These are phyloP conservation scores for Volucella zonaria DNA, from an alignment of 2,888 invertebrate species.

Conservation along the genomic window DNA sequence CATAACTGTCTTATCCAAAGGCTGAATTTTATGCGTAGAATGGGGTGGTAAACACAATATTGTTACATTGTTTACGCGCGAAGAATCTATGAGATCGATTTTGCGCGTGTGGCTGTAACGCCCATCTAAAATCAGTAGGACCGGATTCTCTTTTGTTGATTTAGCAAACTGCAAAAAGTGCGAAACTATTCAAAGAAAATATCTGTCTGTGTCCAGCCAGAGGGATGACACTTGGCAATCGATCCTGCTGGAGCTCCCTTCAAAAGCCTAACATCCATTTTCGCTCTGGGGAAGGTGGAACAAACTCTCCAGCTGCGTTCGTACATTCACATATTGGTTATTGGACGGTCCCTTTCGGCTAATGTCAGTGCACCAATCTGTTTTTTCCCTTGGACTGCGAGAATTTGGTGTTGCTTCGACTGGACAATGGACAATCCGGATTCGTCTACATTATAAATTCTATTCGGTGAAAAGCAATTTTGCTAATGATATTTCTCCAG, in stretches of 20 bases:
- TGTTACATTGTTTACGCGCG: background rate
- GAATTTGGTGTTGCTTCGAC: too few relatives aligned
- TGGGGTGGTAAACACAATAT: background rate
- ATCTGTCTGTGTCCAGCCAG: background rate
- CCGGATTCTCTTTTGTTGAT: background rate
- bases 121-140: background rate
- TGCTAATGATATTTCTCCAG: too few relatives aligned
- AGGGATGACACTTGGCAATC: too few relatives aligned
- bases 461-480: too few relatives aligned
- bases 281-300: conserved; percentile 13
- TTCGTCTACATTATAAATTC: too few relatives aligned
- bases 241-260: too few relatives aligned
- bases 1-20: conserved; percentile 8
- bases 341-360: conserved; percentile 4
- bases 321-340: conserved; percentile 10
- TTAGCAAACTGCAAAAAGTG: background rate
- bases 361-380: too few relatives aligned
- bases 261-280: background rate
- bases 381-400: too few relatives aligned
- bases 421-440: too few relatives aligned
- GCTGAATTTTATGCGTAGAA: background rate
- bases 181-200: background rate
- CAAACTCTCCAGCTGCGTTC: conserved; percentile 16
- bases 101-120: background rate
- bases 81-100: background rate